phyloP scores from a whole-genome alignment of 2,888 invertebrate species.

The Dryococelus australis region DNA sequence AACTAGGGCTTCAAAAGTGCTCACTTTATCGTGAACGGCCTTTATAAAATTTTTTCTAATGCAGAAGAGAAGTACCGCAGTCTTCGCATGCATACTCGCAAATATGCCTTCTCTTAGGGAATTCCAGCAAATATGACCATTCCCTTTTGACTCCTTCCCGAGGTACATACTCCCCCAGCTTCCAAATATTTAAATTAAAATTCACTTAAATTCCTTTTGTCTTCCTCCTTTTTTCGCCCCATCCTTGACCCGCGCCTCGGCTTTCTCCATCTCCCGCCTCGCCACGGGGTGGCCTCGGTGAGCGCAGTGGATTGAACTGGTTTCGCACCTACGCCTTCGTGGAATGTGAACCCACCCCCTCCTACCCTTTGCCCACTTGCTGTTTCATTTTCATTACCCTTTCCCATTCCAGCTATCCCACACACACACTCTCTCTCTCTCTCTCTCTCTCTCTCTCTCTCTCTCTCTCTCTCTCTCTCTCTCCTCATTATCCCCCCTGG shows the following conservation, averaged over 20 bases:
- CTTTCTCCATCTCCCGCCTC: neutral
- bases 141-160: neutral
- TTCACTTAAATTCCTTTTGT: constrained; percentile 28
- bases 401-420: neutral
- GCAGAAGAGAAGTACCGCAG: too few relatives aligned
- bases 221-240: neutral
- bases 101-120: neutral
- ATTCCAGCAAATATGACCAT: constrained; percentile 5
- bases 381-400: neutral
- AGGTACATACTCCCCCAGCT: neutral
- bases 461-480: neutral
- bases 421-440: neutral
- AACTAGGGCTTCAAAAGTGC: too few relatives aligned
- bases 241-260: neutral
- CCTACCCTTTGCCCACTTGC: neutral
- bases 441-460: neutral
- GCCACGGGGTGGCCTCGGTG: neutral
- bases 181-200: constrained; percentile 27
- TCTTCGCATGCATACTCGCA: neutral
- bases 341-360: neutral
- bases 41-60: too few relatives aligned
- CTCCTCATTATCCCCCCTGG: neutral
- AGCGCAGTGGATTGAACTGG: neutral
- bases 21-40: too few relatives aligned
- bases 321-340: neutral